phyloP scores from a whole-genome alignment of 2,113 vertebrate genomes.

The Tonatia bakeri region DNA sequence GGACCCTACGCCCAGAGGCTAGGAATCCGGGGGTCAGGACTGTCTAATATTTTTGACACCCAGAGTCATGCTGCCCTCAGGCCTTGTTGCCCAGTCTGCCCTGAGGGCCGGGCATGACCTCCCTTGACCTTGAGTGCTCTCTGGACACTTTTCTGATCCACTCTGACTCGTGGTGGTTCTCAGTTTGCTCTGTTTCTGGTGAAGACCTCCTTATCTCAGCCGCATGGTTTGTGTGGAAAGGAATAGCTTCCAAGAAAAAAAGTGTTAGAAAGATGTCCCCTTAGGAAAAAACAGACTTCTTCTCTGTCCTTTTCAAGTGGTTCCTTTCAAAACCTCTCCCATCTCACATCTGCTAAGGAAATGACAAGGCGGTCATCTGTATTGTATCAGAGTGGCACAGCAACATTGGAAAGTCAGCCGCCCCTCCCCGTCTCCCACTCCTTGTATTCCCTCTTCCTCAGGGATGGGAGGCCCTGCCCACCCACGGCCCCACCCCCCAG shows the following conservation, averaged over 20 bases:
- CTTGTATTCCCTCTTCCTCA: background rate
- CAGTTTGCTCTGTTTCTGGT: background rate
- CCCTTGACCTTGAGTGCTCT: background rate
- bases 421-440: background rate
- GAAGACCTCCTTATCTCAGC: background rate
- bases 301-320: background rate
- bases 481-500: too few species aligned
- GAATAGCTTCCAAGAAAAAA: conserved; percentile 37
- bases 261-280: background rate
- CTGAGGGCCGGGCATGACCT: background rate
- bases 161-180: background rate
- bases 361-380: background rate
- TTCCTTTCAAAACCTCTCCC: background rate
- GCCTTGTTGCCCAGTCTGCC: background rate
- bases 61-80: background rate
- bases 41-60: background rate
- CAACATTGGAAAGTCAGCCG: background rate
- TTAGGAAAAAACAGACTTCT: conserved; percentile 44
- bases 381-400: background rate
- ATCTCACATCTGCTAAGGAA: background rate
- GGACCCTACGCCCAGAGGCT: background rate
- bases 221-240: conserved; percentile 32
- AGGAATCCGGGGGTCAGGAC: background rate
- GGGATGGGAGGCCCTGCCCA: too few species aligned
- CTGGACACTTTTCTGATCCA: background rate